Evolutionary conservation across 1,140 invertebrate genomes (phyloP), one percentile per base, ranked within the genome.

Genomic region (Hypsibius dujardini): DNA sequence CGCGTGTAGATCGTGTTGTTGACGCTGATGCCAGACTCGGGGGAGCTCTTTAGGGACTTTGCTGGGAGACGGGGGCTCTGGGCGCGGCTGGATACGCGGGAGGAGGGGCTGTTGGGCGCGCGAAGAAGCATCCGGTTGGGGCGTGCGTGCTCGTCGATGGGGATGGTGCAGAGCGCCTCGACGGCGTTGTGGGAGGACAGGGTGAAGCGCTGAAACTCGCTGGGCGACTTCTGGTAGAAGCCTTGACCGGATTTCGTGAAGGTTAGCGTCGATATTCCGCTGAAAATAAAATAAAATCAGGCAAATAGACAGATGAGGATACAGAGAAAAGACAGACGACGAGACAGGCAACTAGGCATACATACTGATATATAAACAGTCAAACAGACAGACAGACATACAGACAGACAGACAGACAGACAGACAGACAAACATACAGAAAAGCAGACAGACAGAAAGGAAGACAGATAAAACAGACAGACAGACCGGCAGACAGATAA

Each of bases 211-310:
- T 91, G 88, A 72, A 95, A 80, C 82, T 97, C 93, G 1, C 90
- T 94, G 14, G 91, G 90, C 2, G 92, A 95, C 77, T 91, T 87
- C 75, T 95, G 83, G 79, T 92, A 97, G 73, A 96, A 83, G 46
- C 90, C 93, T 82, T 97, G 90, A 1, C 91, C 93, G 72, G 84
- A 82, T 76, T 87, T 87, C 14, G 91, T 93, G 79, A 96, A 95
- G 42, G 90, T 88, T 72, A 95, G 83, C 67, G 88, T 93, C 40
- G 90, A 90, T 79, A 96, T 95, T 1, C 92, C 93, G 80, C 91
- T 95, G 77, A 62, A 83, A 81, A 73, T 28, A 28, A 28, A 28
- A 28, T 28, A 28, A 28, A 28, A 28, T 28, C 28, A 28, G 28
- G 28, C 28, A 28, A 28, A 28, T 28, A 28, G 28, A 28, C 28